phyloP scores from a whole-genome alignment of 2,888 invertebrate species.

The Lasioglossum leucozonium region DNA sequence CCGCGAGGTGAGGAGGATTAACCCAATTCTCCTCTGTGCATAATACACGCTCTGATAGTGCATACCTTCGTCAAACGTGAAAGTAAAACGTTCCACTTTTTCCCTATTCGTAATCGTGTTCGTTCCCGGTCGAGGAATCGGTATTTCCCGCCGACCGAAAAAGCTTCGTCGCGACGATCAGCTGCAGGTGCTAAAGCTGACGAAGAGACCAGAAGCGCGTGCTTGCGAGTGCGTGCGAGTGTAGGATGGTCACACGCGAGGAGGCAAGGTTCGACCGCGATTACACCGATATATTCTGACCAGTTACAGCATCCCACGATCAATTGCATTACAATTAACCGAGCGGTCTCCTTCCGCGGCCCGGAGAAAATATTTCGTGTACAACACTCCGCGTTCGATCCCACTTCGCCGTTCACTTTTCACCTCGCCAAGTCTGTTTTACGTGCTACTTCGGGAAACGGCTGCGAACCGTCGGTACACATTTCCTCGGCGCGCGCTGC shows the following conservation, averaged over 20 bases:
- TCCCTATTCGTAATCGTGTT: constrained; percentile 52
- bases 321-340: constrained; percentile 51
- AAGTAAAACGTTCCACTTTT: constrained; percentile 61
- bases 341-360: not conserved
- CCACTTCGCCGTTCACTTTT: constrained; percentile 50
- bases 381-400: constrained; percentile 18
- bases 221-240: too few relatives aligned
- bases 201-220: not conserved
- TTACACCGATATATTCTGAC: constrained; percentile 34
- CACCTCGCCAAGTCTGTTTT: constrained; percentile 22
- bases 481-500: not conserved
- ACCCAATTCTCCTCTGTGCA: constrained; percentile 16
- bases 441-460: constrained; percentile 30
- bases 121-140: constrained; percentile 27
- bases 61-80: constrained; percentile 58
- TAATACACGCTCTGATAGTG: constrained; percentile 36
- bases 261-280: constrained; percentile 6
- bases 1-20: constrained; percentile 17
- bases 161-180: not conserved
- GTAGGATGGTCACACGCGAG: not conserved
- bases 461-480: not conserved
- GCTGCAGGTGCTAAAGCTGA: constrained; percentile 8
- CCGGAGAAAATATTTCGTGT: constrained; percentile 19
- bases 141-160: constrained; percentile 3
- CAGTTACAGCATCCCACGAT: constrained; percentile 42